These are phyloP conservation scores for Harpagoxenus sublaevis DNA, from an alignment of 2,888 invertebrate genomes.

Conservation along the genomic window DNA sequence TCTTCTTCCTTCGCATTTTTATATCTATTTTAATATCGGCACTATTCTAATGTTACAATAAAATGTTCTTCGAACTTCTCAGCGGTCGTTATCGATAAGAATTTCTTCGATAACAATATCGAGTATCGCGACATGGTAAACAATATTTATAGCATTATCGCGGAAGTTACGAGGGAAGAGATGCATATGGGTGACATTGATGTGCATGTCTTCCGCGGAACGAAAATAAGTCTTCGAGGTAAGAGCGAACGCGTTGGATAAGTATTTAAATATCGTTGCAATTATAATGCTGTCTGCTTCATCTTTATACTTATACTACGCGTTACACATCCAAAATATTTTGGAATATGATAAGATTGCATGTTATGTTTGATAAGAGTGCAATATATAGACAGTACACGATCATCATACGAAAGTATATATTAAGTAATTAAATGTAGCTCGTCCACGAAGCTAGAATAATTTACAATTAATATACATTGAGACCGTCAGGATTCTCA, in stretches of 20 bases:
- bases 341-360: background rate
- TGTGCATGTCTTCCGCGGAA: slow-evolving; percentile 90
- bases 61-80: slow-evolving; percentile 61
- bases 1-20: background rate
- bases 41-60: background rate
- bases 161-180: slow-evolving; percentile 89
- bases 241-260: slow-evolving; percentile 50
- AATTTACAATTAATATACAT: background rate
- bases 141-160: slow-evolving; percentile 89
- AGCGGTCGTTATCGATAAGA: slow-evolving; percentile 92
- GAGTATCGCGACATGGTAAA: slow-evolving; percentile 88
- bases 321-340: background rate
- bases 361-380: background rate
- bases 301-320: background rate
- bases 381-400: background rate
- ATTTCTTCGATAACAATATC: slow-evolving; percentile 88
- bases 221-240: slow-evolving; percentile 91
- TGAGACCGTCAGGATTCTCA: no score
- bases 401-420: background rate
- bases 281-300: background rate
- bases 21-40: background rate
- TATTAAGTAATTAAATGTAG: background rate
- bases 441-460: background rate
- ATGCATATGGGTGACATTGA: slow-evolving; percentile 91
- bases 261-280: background rate